Conservation (phyloP, 2,888 invertebrate species). For the Hylaea fasciaria region DNA sequence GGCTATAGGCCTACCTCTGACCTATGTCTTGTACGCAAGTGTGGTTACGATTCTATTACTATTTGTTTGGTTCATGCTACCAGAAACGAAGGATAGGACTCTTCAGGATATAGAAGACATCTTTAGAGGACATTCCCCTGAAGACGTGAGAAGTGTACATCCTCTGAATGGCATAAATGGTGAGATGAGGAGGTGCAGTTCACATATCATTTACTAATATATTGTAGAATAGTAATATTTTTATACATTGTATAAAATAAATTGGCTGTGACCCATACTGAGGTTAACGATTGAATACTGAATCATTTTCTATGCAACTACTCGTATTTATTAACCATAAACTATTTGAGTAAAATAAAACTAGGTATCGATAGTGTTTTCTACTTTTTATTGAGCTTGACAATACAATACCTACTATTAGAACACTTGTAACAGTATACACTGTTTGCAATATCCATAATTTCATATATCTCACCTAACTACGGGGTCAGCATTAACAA, state of each 20-base stretch:
- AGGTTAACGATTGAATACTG: constrained; percentile 22
- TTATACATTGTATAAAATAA: constrained; percentile 40
- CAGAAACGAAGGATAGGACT: constrained; percentile 88
- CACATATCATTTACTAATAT: constrained; percentile 69
- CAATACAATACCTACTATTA: constrained; percentile 2
- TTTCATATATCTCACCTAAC: constrained; percentile 44
- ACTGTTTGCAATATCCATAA: constrained; percentile 7
- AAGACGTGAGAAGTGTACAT: constrained; percentile 57
- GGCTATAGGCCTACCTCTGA: constrained; percentile 81
- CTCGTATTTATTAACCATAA: constrained; percentile 16
- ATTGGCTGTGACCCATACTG: constrained; percentile 40
- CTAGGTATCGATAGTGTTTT: not conserved
- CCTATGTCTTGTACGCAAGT: constrained; percentile 86
- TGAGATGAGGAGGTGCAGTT: constrained; percentile 68
- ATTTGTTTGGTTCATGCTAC: constrained; percentile 84
- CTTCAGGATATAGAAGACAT: constrained; percentile 87
- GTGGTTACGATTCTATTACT: constrained; percentile 79
- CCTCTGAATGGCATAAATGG: constrained; percentile 60
- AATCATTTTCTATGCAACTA: constrained; percentile 5
- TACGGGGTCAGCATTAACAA: constrained; percentile 53
- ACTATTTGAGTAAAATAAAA: constrained; percentile 9
- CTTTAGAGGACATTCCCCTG: constrained; percentile 66
- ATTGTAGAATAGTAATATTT: constrained; percentile 15
- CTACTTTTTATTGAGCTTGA: constrained; percentile 6
- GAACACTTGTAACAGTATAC: constrained; percentile 1